Base-by-base conservation (phyloP, 2,113 vertebrate species). In the Onychorhynchus coronatus region DNA sequence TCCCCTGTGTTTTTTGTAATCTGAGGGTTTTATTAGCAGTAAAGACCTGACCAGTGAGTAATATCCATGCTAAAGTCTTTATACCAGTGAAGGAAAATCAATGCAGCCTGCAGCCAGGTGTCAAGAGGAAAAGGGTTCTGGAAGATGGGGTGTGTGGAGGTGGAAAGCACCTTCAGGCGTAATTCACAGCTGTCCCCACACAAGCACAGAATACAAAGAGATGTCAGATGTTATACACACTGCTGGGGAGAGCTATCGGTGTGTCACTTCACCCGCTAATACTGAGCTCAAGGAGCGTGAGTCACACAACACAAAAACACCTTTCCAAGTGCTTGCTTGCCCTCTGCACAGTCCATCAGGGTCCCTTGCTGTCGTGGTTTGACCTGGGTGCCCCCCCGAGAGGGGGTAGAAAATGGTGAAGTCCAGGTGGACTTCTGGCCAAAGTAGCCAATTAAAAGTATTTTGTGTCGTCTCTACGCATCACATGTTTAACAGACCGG, bases 61-160 rank as follows among this genome's bases (percentile, higher is more conserved):
- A 97, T 96, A 97, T 72, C 93, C 84, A 88, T 31, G 93, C 88
- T 95, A 55, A 95, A 86, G 93, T 92, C 96, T 97, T 97, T 96
- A 96, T 95, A 95, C 7, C 67, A 79, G 89, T 97, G 97, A 97
- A 97, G 53, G 95, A 93, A 98, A 98, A 98, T 97, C 97, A 96
- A 97, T 97, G 92, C 84, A 47, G 85, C 93, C 86, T 88, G 80
- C 74, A 96, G 94, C 78, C 52, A 84, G 77, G 88, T 96, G 92
- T 97, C 97, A 97, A 67, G 77, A 97, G 88, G 85, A 75, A 91
- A 80, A 67, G 80, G 85, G 63, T 14, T 85, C 81, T 41, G 47
- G 55, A 78, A 77, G 59, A 87, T 53, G 82, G 71, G 47, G 70
- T 65, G 77, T 41, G 50, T 50, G 86, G 79, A 79, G 55, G 74